phyloP scores from a whole-genome alignment of 2,113 vertebrate species.

The Phylloscopus trochilus region DNA sequence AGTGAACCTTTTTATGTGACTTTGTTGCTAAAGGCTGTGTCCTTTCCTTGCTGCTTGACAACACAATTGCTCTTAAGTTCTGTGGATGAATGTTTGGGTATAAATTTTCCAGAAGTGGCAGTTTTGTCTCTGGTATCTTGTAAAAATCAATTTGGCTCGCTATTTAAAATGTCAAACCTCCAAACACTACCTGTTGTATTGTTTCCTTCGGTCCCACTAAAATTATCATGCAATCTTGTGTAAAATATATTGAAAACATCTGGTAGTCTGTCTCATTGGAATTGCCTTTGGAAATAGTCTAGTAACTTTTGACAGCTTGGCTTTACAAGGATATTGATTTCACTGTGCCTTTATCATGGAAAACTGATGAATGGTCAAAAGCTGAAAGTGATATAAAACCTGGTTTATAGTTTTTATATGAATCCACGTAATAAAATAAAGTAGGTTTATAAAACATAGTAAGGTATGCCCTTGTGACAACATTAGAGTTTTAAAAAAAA shows the following conservation, averaged over 20 bases:
- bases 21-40: background rate
- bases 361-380: slow-evolving; percentile 62
- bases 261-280: slow-evolving; percentile 50
- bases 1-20: background rate
- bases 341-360: slow-evolving; percentile 32
- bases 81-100: background rate
- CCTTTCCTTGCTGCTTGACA: slow-evolving; percentile 18
- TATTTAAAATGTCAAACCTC: slow-evolving; percentile 51
- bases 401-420: slow-evolving; percentile 43
- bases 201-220: background rate
- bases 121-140: slow-evolving; percentile 40
- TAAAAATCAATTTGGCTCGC: slow-evolving; percentile 46
- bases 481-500: background rate
- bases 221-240: slow-evolving; percentile 55
- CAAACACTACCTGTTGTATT: slow-evolving; percentile 24
- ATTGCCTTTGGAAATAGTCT: slow-evolving; percentile 66
- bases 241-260: slow-evolving; percentile 62
- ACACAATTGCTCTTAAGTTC: background rate
- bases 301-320: slow-evolving; percentile 60
- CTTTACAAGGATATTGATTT: slow-evolving; percentile 65
- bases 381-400: slow-evolving; percentile 37
- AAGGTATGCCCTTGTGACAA: slow-evolving; percentile 37
- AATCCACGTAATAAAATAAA: slow-evolving; percentile 51
- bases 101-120: slow-evolving; percentile 29
- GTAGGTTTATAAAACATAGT: slow-evolving; percentile 43